phyloP scores from a whole-genome alignment of 2,888 invertebrate species.

The Ornithoptera priamus region DNA sequence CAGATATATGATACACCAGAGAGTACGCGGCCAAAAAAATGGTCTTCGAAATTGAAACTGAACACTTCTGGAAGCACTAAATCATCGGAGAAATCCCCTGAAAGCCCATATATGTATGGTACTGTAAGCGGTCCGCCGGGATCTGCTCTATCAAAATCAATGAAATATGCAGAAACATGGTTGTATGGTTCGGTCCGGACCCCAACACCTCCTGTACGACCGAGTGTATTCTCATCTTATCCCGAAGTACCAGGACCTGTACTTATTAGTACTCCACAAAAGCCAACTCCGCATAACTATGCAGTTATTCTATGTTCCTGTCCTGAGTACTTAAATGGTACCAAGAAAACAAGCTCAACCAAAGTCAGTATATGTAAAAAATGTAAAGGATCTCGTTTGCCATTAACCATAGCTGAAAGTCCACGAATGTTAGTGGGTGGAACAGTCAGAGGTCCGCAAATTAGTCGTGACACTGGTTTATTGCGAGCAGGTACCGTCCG shows the following conservation, averaged over 20 bases:
- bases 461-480: constrained; percentile 68
- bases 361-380: constrained; percentile 89
- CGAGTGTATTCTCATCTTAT: constrained; percentile 74
- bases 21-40: constrained; percentile 82
- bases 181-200: constrained; percentile 88
- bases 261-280: constrained; percentile 76
- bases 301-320: constrained; percentile 90
- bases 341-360: constrained; percentile 85
- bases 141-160: constrained; percentile 88
- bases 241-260: constrained; percentile 71
- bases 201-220: constrained; percentile 69
- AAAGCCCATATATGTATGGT: constrained; percentile 73
- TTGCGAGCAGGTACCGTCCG: constrained; percentile 83
- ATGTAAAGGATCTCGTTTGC: constrained; percentile 89
- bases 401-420: constrained; percentile 83
- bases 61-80: constrained; percentile 72
- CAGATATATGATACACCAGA: constrained; percentile 78
- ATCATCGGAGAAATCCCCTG: constrained; percentile 72
- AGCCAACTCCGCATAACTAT: constrained; percentile 81
- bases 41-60: constrained; percentile 85
- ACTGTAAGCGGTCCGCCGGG: constrained; percentile 81
- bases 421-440: constrained; percentile 77
- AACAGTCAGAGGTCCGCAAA: constrained; percentile 80
- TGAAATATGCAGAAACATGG: constrained; percentile 93
- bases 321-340: constrained; percentile 88